phyloP scores from a whole-genome alignment of 2,888 invertebrate genomes.

The Altica lythri region DNA sequence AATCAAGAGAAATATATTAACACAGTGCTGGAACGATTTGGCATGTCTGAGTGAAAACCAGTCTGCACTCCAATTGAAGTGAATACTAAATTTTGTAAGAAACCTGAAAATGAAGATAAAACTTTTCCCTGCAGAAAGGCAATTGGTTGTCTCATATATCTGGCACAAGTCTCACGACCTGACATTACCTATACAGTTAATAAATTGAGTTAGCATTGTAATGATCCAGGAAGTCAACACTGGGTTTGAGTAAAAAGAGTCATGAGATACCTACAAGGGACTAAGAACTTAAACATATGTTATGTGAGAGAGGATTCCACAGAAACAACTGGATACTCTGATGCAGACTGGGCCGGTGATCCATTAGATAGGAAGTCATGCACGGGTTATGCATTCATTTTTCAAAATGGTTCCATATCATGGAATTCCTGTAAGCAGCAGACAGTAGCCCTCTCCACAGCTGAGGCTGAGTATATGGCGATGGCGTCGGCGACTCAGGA shows the following conservation, averaged over 20 bases:
- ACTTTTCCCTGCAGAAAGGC: slow-evolving; percentile 23
- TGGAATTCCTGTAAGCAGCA: slow-evolving; percentile 18
- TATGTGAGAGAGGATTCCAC: background rate
- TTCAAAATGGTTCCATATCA: slow-evolving; percentile 33
- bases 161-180: slow-evolving; percentile 2
- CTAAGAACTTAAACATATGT: slow-evolving; percentile 7
- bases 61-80: slow-evolving; percentile 7
- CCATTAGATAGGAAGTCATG: slow-evolving; percentile 37
- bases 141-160: slow-evolving; percentile 16
- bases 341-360: slow-evolving; percentile 14
- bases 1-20: too few relatives aligned
- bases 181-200: slow-evolving; percentile 19
- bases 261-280: slow-evolving; percentile 6
- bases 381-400: slow-evolving; percentile 36
- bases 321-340: slow-evolving; percentile 8
- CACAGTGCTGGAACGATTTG: slow-evolving; percentile 11
- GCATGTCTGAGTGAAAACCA: slow-evolving; percentile 7
- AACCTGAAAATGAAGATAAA: background rate
- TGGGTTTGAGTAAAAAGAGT: slow-evolving; percentile 17
- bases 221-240: slow-evolving; percentile 12
- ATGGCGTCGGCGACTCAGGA: slow-evolving; percentile 10
- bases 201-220: slow-evolving; percentile 11
- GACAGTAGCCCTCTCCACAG: slow-evolving; percentile 11
- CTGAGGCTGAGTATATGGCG: slow-evolving; percentile 15
- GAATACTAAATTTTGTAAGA: background rate